phyloP scores from a whole-genome alignment of 2,888 invertebrate species.

The Xylota sylvarum region DNA sequence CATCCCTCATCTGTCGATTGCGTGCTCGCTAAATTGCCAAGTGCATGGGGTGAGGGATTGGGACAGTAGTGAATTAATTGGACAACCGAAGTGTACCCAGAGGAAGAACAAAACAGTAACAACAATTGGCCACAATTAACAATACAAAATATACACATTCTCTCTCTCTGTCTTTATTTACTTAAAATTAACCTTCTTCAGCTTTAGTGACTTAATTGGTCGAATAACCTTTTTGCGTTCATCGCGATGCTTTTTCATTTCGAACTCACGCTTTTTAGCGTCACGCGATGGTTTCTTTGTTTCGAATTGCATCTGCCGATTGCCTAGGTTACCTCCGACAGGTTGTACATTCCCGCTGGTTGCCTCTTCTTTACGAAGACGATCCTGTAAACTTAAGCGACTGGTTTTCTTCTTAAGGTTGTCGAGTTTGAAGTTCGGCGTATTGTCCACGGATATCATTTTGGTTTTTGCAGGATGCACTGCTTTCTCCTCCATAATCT shows the following conservation, averaged over 20 bases:
- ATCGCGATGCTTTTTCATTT: slow-evolving; percentile 88
- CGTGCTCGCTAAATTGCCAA: slow-evolving; percentile 42
- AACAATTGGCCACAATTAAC: slow-evolving; percentile 49
- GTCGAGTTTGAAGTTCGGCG: slow-evolving; percentile 87
- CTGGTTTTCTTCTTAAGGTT: slow-evolving; percentile 78
- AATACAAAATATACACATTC: neutral
- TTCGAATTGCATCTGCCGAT: slow-evolving; percentile 92
- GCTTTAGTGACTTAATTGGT: slow-evolving; percentile 85
- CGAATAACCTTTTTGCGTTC: slow-evolving; percentile 89
- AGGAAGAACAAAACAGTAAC: slow-evolving; percentile 12
- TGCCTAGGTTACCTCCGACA: slow-evolving; percentile 88
- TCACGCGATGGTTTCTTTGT: slow-evolving; percentile 87
- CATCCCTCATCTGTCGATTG: slow-evolving; percentile 14
- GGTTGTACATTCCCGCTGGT: slow-evolving; percentile 82
- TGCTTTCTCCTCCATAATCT: slow-evolving; percentile 80
- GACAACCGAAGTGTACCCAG: slow-evolving; percentile 16
- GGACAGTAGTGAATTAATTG: slow-evolving; percentile 44
- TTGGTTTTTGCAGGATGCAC: slow-evolving; percentile 82
- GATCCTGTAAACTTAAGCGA: slow-evolving; percentile 88
- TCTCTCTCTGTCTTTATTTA: slow-evolving; percentile 70
- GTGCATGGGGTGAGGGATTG: neutral
- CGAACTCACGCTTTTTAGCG: slow-evolving; percentile 86
- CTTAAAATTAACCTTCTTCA: slow-evolving; percentile 84
- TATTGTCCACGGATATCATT: slow-evolving; percentile 87
- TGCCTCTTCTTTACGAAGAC: slow-evolving; percentile 88